These are phyloP conservation scores for Melanchra persicariae DNA, from an alignment of 2,888 invertebrate genomes.

Conservation along the genomic window DNA sequence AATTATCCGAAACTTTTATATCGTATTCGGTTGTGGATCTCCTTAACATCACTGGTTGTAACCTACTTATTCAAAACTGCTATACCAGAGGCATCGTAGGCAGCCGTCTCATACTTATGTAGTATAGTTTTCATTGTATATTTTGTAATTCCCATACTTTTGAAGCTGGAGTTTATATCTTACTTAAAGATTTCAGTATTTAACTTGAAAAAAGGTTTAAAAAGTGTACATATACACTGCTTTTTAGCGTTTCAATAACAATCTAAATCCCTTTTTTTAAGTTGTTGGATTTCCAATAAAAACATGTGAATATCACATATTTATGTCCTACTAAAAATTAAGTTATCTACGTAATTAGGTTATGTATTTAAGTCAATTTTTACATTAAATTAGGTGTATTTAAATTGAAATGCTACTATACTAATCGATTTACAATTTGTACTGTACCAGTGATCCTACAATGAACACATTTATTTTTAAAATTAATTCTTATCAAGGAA, in stretches of 20 bases:
- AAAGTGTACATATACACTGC: not conserved
- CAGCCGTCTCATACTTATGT: not conserved
- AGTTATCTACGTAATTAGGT: not conserved
- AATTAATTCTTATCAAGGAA: conserved; percentile 27
- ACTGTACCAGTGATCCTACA: conserved; percentile 57
- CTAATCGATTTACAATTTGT: conserved; percentile 59
- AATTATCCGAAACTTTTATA: no score
- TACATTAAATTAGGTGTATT: conserved; percentile 32
- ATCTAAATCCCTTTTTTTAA: not conserved
- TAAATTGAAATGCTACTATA: conserved; percentile 28
- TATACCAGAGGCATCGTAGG: not conserved
- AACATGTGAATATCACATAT: conserved; percentile 53
- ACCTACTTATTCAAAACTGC: not conserved
- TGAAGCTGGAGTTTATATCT: not conserved
- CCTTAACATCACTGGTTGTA: no score
- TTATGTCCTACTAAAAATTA: conserved; percentile 7
- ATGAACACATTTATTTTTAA: conserved; percentile 61
- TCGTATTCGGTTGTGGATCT: no score
- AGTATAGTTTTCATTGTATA: not conserved
- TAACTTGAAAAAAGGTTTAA: not conserved
- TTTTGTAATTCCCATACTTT: not conserved
- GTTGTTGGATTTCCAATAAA: not conserved
- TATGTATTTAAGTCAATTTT: conserved; percentile 12
- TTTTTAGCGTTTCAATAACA: not conserved
- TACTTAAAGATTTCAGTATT: not conserved